Evolutionary conservation across 2,113 vertebrate species (phyloP), one percentile per base, ranked within the genome.

Genomic region (Pseudorhombus dupliciocellatus): DNA sequence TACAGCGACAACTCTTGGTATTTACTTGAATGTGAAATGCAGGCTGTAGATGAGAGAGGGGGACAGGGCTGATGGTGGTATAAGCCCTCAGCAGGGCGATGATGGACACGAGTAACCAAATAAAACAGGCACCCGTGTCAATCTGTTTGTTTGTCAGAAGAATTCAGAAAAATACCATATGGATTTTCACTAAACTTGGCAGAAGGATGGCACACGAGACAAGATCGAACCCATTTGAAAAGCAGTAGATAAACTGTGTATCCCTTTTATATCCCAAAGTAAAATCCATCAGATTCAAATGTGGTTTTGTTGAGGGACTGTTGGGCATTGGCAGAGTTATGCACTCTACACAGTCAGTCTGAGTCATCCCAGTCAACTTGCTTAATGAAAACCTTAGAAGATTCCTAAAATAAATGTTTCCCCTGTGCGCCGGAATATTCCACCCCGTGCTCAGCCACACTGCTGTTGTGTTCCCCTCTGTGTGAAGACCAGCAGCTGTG

Each of bases 91-190:
- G 37, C 25, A 60, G 42, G 34, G 0, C 34, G 11, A 9, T 37
- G 34, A 76, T 60, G 1, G 30, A 34, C 59, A 25, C 72, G 70
- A 37, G 48, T 51, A 22, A 28, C 11, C 16, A 46, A 24, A 57
- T 22, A 61, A 4, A 69, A 22, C 30, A 18, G 12, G 9, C 26
- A 28, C 26, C 26, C 26, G 3, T 28, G 26, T 28, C 26, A 2
- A 28, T 28, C 5, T 28, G 26, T 28, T 28, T 28, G 26, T 28
- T 28, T 28, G 26, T 28, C 26, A 28, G 26, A 2, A 28, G 26
- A 5, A 28, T 28, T 3, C 2, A 28, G 26, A 28, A 28, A 5
- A 28, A 28, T 28, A 28, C 26, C 26, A 28, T 3, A 28, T 28
- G 26, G 26, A 28, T 28, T 28, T 28, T 28, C 26, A 28, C 26